These are phyloP conservation scores for Euura saliciscinereae DNA, from an alignment of 1,140 invertebrate genomes.

Conservation along the genomic window DNA sequence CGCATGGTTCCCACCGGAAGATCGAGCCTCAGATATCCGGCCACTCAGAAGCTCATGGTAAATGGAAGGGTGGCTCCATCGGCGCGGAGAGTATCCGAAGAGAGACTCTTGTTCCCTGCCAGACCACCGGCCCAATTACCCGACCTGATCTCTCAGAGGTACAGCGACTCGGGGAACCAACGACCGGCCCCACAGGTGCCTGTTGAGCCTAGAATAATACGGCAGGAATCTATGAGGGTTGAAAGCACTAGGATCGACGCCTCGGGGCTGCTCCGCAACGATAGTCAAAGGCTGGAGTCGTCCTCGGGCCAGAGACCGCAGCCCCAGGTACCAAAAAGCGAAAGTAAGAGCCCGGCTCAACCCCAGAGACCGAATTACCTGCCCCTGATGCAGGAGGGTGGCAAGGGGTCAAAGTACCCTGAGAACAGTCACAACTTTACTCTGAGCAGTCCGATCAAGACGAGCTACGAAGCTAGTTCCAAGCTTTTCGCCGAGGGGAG, in stretches of 20 bases:
- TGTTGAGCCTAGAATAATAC: slow-evolving; percentile 44
- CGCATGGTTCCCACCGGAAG: slow-evolving; percentile 46
- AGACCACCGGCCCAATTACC: slow-evolving; percentile 46
- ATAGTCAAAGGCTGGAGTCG: slow-evolving; percentile 35
- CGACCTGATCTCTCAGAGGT: slow-evolving; percentile 47
- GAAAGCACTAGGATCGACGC: slow-evolving; percentile 39
- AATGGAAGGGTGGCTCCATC: slow-evolving; percentile 57
- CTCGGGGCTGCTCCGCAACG: slow-evolving; percentile 35
- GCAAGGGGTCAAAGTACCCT: slow-evolving; percentile 30
- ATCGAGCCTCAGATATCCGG: slow-evolving; percentile 55
- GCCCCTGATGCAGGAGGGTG: slow-evolving; percentile 27
- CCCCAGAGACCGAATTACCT: slow-evolving; percentile 35
- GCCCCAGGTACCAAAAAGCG: slow-evolving; percentile 47
- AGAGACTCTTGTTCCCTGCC: slow-evolving; percentile 24
- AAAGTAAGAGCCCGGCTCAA: slow-evolving; percentile 12
- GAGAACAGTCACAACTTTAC: slow-evolving; percentile 32
- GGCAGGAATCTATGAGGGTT: slow-evolving; percentile 50
- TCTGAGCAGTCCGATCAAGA: slow-evolving; percentile 38
- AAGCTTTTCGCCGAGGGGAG: slow-evolving; percentile 39
- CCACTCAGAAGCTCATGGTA: slow-evolving; percentile 56
- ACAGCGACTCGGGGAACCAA: slow-evolving; percentile 49
- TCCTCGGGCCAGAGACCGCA: slow-evolving; percentile 50
- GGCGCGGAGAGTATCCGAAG: slow-evolving; percentile 44
- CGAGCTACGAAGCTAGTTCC: slow-evolving; percentile 42
- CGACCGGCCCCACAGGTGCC: slow-evolving; percentile 45